Conservation (phyloP, 2,113 vertebrate species). For the Scophthalmus maximus region DNA sequence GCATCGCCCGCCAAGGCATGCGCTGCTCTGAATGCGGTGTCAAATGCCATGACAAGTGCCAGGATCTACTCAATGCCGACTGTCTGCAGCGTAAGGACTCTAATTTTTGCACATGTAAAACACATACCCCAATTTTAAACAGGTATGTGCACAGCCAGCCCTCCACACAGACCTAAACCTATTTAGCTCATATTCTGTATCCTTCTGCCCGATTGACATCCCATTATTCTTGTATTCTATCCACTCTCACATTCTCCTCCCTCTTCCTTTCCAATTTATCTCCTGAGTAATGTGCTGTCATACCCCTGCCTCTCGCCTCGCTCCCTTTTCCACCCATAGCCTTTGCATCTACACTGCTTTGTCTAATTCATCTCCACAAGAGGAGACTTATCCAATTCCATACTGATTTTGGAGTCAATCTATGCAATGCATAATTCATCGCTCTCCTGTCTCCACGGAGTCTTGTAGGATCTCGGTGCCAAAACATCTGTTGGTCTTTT, state of each 20-base stretch:
- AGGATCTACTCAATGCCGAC: constrained; percentile 97
- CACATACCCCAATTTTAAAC: constrained; percentile 4
- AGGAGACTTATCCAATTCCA: constrained; percentile 35
- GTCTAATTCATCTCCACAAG: constrained; percentile 55
- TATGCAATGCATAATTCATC: constrained; percentile 46
- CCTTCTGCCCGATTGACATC: constrained; percentile 64
- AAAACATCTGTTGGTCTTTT: constrained; percentile 34
- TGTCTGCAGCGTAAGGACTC: constrained; percentile 93
- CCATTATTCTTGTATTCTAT: constrained; percentile 72
- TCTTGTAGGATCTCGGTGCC: constrained; percentile 29
- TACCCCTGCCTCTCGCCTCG: constrained; percentile 47
- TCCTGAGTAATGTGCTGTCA: constrained; percentile 77
- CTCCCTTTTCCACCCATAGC: constrained; percentile 43
- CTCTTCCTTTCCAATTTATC: constrained; percentile 70
- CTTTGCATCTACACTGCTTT: constrained; percentile 61
- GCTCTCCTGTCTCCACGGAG: constrained; percentile 32
- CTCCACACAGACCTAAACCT: constrained; percentile 39
- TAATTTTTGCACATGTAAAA: constrained; percentile 15
- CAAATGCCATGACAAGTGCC: constrained; percentile 98
- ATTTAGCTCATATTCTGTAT: constrained; percentile 56
- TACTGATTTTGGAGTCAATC: constrained; percentile 47
- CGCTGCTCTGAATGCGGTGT: constrained; percentile 96
- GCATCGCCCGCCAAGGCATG: constrained; percentile 98
- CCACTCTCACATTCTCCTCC: constrained; percentile 66
- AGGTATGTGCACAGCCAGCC: neutral